Base-by-base conservation (phyloP, 2,797 vertebrate genomes). In the Pangasius macronema region DNA sequence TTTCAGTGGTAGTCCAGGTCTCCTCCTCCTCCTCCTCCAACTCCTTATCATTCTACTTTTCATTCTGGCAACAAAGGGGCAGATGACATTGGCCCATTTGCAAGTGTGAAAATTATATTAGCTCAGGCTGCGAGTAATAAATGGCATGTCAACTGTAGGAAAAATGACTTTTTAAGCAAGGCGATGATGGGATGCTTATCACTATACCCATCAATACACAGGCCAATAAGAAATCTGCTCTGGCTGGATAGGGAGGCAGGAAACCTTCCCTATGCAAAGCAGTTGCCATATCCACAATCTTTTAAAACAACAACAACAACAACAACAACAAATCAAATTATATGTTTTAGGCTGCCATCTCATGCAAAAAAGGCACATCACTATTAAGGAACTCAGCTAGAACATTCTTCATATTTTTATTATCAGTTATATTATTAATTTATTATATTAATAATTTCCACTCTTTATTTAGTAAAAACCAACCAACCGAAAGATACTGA, bases 111-210 rank as follows among this genome's bases (percentile, higher is more conserved):
- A 63, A 77, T 76, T 36, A 63, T 85, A 33, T 61, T 63, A 85
- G 55, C 82, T 13, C 46, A 68, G 63, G 63, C 82, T 33, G 16
- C 5, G 42, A 83, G 82, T 83, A 83, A 68, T 51, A 83, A 68
- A 67, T 5, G 10, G 61, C 61, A 67, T 53, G 82, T 53, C 82
- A 33, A 67, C 61, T 7, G 42, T 30, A 51, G 27, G 27, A 51
- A 33, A 83, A 83, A 83, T 67, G 36, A 46, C 9, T 68, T 83
- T 82, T 82, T 51, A 67, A 82, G 46, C n/a, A 51, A 51, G 46
- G 16, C 18, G 33, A 83, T 67, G 18, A 82, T 67, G 16, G 63
- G 18, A 33, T 20, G 81, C 81, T 82, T 82, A 82, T 82, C 61
- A 82, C 59, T 65, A 30, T 8, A 65, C 27, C 36, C 81, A 22